phyloP scores from a whole-genome alignment of 2,797 vertebrate genomes.

The Margarornis squamiger region DNA sequence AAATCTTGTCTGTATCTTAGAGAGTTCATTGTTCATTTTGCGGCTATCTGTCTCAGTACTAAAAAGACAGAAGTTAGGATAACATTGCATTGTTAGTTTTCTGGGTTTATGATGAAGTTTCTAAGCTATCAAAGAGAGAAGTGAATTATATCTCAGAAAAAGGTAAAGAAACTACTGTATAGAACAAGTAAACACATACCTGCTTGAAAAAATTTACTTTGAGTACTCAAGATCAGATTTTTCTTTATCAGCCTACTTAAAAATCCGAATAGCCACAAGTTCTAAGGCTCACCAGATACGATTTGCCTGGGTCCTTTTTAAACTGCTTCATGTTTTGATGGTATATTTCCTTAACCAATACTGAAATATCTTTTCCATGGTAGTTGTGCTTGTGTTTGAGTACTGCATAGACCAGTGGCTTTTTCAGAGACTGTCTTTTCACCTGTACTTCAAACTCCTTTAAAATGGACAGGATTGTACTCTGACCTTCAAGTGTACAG shows the following conservation, averaged over 20 bases:
- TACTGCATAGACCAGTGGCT: not conserved
- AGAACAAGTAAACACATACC: not conserved
- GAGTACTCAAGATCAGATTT: not conserved
- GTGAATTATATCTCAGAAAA: not conserved
- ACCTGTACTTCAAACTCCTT: not conserved
- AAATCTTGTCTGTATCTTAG: not conserved
- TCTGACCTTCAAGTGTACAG: not conserved
- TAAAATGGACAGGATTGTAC: not conserved
- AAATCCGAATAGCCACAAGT: not conserved
- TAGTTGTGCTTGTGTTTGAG: not conserved
- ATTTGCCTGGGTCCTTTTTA: not conserved
- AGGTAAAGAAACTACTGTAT: not conserved
- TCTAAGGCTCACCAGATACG: not conserved
- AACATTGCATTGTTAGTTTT: conserved; percentile 5
- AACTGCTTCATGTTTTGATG: not conserved
- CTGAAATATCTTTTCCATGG: not conserved
- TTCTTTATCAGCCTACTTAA: not conserved
- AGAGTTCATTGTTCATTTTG: not conserved
- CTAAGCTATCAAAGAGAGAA: not conserved
- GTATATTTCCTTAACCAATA: not conserved
- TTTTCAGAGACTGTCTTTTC: not conserved
- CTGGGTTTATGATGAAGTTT: not conserved
- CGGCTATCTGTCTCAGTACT: not conserved
- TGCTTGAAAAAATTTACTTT: not conserved
- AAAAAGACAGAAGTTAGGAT: not conserved